Evolutionary conservation across 2,797 vertebrate species (phyloP), one percentile per base, ranked within the genome.

Genomic region (Oryzias sinensis): DNA sequence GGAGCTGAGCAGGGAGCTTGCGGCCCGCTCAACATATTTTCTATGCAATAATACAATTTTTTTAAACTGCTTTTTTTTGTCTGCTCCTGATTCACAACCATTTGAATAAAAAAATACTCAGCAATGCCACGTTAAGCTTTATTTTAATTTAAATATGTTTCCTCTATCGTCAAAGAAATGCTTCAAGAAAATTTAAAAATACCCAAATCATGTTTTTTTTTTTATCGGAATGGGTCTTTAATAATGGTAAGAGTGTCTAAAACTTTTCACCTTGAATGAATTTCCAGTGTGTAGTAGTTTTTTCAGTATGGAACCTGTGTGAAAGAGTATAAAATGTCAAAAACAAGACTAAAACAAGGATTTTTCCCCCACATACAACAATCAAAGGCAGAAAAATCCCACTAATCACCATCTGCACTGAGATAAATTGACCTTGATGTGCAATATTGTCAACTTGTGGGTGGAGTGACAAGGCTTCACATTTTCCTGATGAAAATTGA

Each of bases 261-360:
- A 37, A 13, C 33, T 11, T 37, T 37, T 79, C 93, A 99, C 97
- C 94, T 99, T 99, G 72, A 96, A 91, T 77, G 95, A 96, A 89
- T 99, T 99, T 94, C 96, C 97, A 95, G 95, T 97, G 93, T 99
- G 97, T 90, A 99, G 89, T 92, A 99, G 96, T 84, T 99, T 99
- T 93, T 99, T 99, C 86, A 99, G 91, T 83, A 97, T 94, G 33
- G 96, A 98, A 73, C 97, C 97, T 99, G 67, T 29, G 77, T n/a
- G 50, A 59, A 62, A 56, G 54, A 16, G 63, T 33, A 29, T 7
- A 67, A 59, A 66, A 14, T 22, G 0, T 24, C 29, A 27, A 17
- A 20, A 29, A 33, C 14, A 16, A 11, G 2, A 22, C 11, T 25
- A 58, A 53, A n/a, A 20, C 41, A 72, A 47, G 68, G 16, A 53